Conservation (phyloP, 1,140 invertebrate genomes). For the Achatina immaculata region DNA sequence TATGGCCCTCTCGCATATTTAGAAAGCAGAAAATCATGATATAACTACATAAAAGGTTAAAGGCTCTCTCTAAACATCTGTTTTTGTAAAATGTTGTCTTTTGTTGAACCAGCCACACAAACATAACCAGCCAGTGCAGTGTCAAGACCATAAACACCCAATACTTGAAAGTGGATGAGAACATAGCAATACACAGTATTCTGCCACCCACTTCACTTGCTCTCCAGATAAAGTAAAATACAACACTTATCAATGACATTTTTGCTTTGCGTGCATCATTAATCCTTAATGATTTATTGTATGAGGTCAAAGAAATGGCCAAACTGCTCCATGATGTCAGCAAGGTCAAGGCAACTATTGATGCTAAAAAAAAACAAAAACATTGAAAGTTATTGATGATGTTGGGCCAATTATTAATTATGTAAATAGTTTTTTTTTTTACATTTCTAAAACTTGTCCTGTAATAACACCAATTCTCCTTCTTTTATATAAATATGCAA, state of each 20-base stretch:
- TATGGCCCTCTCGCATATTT: conserved; percentile 77
- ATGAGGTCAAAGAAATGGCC: conserved; percentile 88
- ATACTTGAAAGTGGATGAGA: conserved; percentile 71
- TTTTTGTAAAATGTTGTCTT: conserved; percentile 71
- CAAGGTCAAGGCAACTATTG: conserved; percentile 60
- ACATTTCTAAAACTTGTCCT: no score
- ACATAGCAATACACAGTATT: conserved; percentile 75
- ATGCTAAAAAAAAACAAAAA: conserved; percentile 46
- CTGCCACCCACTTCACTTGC: conserved; percentile 82
- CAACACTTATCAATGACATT: conserved; percentile 76
- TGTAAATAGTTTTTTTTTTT: no score
- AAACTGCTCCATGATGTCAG: conserved; percentile 81
- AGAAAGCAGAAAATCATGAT: conserved; percentile 83
- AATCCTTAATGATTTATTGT: conserved; percentile 83
- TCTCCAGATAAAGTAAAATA: conserved; percentile 75
- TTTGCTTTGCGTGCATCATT: conserved; percentile 75
- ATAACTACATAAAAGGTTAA: conserved; percentile 80
- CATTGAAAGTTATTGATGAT: neutral
- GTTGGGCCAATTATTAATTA: neutral
- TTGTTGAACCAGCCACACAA: conserved; percentile 80
- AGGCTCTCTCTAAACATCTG: conserved; percentile 72
- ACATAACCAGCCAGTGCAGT: conserved; percentile 84
- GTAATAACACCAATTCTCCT: no score
- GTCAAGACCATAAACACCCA: conserved; percentile 71
- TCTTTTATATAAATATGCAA: no score